Evolutionary conservation across 2,797 vertebrate species (phyloP).

Genomic region (Tympanoctomys barrerae): DNA sequence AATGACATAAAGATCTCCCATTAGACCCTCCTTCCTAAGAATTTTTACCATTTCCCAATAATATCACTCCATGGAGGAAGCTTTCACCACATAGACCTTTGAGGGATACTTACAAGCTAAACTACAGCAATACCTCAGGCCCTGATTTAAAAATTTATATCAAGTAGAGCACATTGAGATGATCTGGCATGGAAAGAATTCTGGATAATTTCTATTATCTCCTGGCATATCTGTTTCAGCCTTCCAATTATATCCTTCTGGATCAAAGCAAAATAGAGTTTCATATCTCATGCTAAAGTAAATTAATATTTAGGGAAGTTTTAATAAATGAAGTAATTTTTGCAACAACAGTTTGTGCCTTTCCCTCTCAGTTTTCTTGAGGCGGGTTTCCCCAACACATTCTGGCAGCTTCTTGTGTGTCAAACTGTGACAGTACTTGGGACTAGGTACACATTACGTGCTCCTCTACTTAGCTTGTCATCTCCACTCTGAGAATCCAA

Average conservation of each 20-base stretch:
- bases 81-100: neutral
- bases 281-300: neutral
- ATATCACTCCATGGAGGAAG: neutral
- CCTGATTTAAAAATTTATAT: neutral
- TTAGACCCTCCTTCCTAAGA: neutral
- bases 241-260: constrained; percentile 14
- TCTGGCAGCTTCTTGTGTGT: neutral
- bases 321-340: constrained; percentile 1
- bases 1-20: neutral
- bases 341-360: neutral
- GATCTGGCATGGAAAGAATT: neutral
- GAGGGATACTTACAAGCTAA: neutral
- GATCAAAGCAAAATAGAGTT: neutral
- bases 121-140: neutral
- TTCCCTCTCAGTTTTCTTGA: neutral
- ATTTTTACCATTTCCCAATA: neutral
- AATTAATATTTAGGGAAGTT: neutral
- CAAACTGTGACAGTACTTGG: neutral
- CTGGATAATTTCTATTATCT: neutral
- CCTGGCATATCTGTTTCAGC: neutral
- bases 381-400: neutral
- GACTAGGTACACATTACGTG: neutral
- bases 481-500: neutral
- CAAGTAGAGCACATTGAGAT: neutral
- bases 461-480: neutral